Conservation (phyloP, 2,797 vertebrate species). For the Atherinosoma microstoma region DNA sequence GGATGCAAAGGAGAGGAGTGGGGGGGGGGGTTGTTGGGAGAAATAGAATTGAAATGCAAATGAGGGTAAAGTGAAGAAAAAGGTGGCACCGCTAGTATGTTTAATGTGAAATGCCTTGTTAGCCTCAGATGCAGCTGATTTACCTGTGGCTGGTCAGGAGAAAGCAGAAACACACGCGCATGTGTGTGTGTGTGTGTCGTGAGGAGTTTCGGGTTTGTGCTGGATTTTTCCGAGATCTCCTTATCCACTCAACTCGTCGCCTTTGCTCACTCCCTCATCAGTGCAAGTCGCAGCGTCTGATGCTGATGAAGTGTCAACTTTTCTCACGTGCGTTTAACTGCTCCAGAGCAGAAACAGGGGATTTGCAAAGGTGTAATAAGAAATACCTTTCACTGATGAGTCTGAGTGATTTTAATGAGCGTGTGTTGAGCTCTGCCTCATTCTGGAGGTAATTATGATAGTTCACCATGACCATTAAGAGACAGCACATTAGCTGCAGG, state of each 20-base stretch:
- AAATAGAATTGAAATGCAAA: slow-evolving; percentile 58
- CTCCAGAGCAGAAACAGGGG: slow-evolving; percentile 26
- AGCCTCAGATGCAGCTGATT: slow-evolving; percentile 62
- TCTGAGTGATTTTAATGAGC: slow-evolving; percentile 72
- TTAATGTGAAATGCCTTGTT: slow-evolving; percentile 73
- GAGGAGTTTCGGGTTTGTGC: slow-evolving; percentile 24
- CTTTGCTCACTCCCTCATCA: slow-evolving; percentile 7
- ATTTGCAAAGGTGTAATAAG: slow-evolving; percentile 48
- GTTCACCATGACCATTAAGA: slow-evolving; percentile 74
- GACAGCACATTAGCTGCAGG: slow-evolving; percentile 73
- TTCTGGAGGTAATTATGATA: slow-evolving; percentile 74
- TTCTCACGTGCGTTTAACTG: slow-evolving; percentile 40
- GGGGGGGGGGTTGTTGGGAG: slow-evolving; percentile 3
- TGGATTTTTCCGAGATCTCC: slow-evolving; percentile 6
- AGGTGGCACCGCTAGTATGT: slow-evolving; percentile 51
- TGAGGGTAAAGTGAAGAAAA: slow-evolving; percentile 41
- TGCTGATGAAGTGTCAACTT: slow-evolving; percentile 50
- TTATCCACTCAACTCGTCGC: slow-evolving; percentile 10
- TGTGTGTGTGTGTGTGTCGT: slow-evolving; percentile 1
- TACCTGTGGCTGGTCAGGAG: slow-evolving; percentile 54
- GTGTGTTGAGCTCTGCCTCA: slow-evolving; percentile 62
- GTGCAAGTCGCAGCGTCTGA: background rate
- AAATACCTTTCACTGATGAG: slow-evolving; percentile 66
- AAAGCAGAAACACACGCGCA: slow-evolving; percentile 49
- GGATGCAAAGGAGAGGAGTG: slow-evolving; percentile 9